Base-by-base conservation (phyloP, 2,888 invertebrate genomes). In the Polyploca ridens region DNA sequence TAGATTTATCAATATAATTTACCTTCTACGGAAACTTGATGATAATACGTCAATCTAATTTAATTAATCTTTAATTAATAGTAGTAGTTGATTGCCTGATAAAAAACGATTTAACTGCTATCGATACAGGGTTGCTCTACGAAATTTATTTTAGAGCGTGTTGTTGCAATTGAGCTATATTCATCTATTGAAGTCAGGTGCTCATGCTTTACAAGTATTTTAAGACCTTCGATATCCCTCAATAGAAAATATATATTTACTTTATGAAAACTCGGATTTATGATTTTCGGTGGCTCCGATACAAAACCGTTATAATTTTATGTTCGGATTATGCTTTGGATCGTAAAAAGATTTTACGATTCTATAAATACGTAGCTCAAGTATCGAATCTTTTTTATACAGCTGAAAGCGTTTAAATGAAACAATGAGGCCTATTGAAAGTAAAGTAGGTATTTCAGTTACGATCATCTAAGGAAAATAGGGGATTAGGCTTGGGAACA, bases 301-400 rank as follows among this genome's bases (percentile, higher is more conserved):
- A 81, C 81, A 76, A 72, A 81, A 83, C 83, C 81, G 82, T 89
- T 85, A 88, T 85, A 81, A 86, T 89, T 91, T 91, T 89, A 90
- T 85, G 85, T 84, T 77, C 80, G 86, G 84, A 89, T 90, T 88
- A 89, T 86, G 82, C 78, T 80, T 76, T 66, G 67, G 75, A 76
- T 89, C 91, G 85, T 92, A 91, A 91, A 90, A 85, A 81, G 72
- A 73, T 87, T 89, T 91, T 89, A 91, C 83, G 90, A 82, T 85
- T 87, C 88, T 86, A 85, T 89, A 89, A 90, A 91, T 88, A 88
- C 83, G 77, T 75, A 79, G 78, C 78, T 82, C 81, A 78, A 85
- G 82, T 84, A 84, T 81, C 74, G 75, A 81, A 76, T 82, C 75
- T 78, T 79, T 83, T 78, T 78, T 67, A 65, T 68, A 71, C 71